These are phyloP conservation scores for Mormoops blainvillei DNA, from an alignment of 2,113 vertebrate genomes.

Conservation along the genomic window DNA sequence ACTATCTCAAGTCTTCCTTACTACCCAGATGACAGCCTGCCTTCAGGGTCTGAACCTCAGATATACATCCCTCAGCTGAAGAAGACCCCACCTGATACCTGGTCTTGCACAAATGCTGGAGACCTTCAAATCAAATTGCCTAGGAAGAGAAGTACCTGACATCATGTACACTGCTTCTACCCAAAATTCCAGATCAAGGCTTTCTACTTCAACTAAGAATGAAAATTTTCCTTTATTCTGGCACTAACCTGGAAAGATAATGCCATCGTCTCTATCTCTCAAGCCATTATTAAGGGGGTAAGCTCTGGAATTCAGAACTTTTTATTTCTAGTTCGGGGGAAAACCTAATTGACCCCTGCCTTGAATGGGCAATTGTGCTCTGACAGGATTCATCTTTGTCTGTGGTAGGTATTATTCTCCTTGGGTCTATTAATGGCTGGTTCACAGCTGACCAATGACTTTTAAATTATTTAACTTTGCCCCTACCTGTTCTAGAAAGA, in stretches of 20 bases:
- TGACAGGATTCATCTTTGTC: neutral
- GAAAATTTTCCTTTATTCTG: neutral
- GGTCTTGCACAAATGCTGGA: neutral
- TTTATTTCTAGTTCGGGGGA: neutral
- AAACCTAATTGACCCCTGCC: neutral
- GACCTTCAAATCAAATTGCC: neutral
- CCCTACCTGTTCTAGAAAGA: neutral
- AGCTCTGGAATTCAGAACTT: neutral
- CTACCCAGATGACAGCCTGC: neutral
- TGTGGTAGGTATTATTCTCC: neutral
- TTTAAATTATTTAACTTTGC: neutral
- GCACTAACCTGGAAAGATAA: neutral
- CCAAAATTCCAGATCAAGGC: neutral
- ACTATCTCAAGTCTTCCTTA: neutral
- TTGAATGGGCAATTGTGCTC: neutral
- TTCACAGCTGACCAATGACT: neutral
- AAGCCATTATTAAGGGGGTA: neutral
- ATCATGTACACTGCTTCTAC: neutral
- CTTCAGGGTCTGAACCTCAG: neutral
- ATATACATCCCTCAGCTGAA: neutral
- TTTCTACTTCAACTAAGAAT: neutral
- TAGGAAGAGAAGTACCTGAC: neutral
- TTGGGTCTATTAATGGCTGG: neutral
- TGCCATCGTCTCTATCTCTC: neutral
- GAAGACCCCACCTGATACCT: neutral